These are phyloP conservation scores for Eulithis testata DNA, from an alignment of 2,888 invertebrate species.

Conservation along the genomic window DNA sequence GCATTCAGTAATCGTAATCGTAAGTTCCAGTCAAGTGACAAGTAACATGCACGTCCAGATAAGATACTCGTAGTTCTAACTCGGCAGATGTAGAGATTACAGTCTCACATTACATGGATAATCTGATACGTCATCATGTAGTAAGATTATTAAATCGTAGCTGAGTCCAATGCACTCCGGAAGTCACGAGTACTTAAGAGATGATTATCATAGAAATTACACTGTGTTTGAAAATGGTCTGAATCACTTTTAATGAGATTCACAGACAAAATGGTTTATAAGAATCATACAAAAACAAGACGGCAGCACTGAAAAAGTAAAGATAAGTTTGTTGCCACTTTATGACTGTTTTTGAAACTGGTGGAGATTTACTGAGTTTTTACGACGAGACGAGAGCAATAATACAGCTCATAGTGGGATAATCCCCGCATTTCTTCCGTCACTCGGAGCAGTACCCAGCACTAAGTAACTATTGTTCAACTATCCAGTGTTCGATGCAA, in stretches of 20 bases:
- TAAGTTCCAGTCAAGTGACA: constrained; percentile 15
- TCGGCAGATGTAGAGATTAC: constrained; percentile 24
- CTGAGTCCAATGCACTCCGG: constrained; percentile 20
- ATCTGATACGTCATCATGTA: constrained; percentile 22
- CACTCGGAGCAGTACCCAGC: background rate
- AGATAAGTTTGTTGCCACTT: too few relatives aligned
- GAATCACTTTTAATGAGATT: background rate
- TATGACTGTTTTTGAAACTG: too few relatives aligned
- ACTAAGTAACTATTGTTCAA: background rate
- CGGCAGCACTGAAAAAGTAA: too few relatives aligned
- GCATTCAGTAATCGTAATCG: constrained; percentile 10
- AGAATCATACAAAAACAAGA: background rate
- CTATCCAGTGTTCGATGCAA: background rate
- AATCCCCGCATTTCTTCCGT: background rate
- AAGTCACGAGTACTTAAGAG: background rate
- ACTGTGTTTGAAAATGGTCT: background rate
- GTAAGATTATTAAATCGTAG: constrained; percentile 16
- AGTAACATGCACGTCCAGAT: constrained; percentile 16
- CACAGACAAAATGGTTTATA: background rate
- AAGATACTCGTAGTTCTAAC: constrained; percentile 17
- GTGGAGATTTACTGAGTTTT: too few relatives aligned
- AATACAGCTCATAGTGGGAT: too few relatives aligned
- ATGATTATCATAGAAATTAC: background rate
- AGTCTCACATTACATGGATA: constrained; percentile 25
- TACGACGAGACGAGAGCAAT: too few relatives aligned